Evolutionary conservation across 1,140 invertebrate species (phyloP).

Genomic region (Nephotettix cincticeps): DNA sequence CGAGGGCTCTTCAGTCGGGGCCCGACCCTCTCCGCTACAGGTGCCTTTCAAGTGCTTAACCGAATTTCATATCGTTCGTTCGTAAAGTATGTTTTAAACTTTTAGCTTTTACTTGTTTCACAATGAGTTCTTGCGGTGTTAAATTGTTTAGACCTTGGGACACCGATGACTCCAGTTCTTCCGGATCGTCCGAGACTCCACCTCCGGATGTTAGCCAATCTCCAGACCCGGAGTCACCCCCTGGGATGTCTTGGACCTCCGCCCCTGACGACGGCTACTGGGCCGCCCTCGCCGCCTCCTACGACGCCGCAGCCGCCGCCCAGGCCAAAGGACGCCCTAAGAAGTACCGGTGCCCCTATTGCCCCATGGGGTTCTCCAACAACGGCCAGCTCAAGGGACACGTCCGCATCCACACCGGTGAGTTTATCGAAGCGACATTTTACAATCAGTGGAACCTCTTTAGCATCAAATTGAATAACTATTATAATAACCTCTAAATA

Average conservation of each 20-base stretch:
- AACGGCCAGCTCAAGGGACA: constrained; percentile 92
- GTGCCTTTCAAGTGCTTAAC: constrained; percentile 18
- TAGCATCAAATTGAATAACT: no score
- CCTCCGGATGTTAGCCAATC: not conserved
- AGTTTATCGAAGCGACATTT: no score
- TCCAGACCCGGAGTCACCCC: not conserved
- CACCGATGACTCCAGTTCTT: constrained; percentile 9
- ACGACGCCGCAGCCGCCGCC: constrained; percentile 44
- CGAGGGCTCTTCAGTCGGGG: constrained; percentile 11
- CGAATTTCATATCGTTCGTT: not conserved
- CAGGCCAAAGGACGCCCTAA: constrained; percentile 80
- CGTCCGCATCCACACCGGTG: constrained; percentile 86
- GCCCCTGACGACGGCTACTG: constrained; percentile 23
- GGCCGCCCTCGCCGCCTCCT: constrained; percentile 26
- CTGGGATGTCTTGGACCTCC: not conserved
- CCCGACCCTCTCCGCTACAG: constrained; percentile 1
- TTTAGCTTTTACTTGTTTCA: not conserved
- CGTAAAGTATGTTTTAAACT: not conserved
- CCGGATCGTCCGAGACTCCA: not conserved
- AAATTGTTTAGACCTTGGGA: constrained; percentile 5
- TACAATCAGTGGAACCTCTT: no score
- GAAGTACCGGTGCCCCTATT: constrained; percentile 85
- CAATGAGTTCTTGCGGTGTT: not conserved
- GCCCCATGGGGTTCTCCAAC: constrained; percentile 87
- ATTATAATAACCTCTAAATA: no score